Base-by-base conservation (phyloP, 2,797 vertebrate genomes). In the Pangasius macronema region DNA sequence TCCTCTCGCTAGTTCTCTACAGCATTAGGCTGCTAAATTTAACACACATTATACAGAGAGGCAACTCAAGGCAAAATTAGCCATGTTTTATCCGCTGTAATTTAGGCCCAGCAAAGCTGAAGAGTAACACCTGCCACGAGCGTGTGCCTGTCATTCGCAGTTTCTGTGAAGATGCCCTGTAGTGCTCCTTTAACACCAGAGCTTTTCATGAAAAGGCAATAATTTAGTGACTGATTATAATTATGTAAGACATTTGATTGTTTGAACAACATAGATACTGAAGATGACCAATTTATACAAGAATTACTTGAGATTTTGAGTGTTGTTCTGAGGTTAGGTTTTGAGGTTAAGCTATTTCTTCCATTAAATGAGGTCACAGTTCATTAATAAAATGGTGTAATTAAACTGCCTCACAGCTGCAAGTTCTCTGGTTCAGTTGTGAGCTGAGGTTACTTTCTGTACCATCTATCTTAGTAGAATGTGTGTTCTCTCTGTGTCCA, bases 31-130 rank as follows among this genome's bases (percentile, higher is more conserved):
- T 87, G 75, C 81, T 79, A 84, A 92, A 89, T 80, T 87, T 88
- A 92, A 91, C 89, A 70, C 91, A 89, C 89, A 90, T 82, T 82
- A 86, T 86, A 70, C 83, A 51, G 0, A 67, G 80, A 88, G 83
- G 84, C 82, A 89, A 63, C 89, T 88, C 82, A 46, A 51, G 61
- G 59, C 57, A 84, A 75, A 89, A 86, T 88, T 63, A 85, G 85
- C 83, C 53, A 61, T 84, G 72, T 90, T 88, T 88, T 85, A 86
- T 88, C 59, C 79, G 75, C 81, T 81, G 72, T 85, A 85, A 85
- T 84, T 91, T 88, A 81, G 76, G 65, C 42, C 55, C 49, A 79
- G 57, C 85, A 77, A 80, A 59, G 80, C 57, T 83, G 67, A 68
- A 24, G 67, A 82, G 39, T 76, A 65, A 86, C 87, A 77, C 84